phyloP scores from a whole-genome alignment of 2,113 vertebrate genomes.

The Carassius carassius region DNA sequence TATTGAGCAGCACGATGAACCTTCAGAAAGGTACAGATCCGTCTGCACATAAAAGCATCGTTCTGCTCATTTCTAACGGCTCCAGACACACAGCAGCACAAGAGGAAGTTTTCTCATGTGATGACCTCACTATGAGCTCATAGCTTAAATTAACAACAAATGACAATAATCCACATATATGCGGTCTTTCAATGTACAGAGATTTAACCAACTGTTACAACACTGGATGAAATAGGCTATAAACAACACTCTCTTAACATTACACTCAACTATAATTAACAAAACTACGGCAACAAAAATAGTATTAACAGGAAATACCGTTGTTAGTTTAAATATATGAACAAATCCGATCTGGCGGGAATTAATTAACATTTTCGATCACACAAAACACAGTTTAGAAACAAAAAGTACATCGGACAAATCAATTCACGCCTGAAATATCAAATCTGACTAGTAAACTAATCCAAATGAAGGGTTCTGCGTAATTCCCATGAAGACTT shows the following conservation, averaged over 20 bases:
- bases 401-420: not conserved
- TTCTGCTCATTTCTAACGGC: not conserved
- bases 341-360: not conserved
- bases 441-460: not conserved
- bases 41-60: not conserved
- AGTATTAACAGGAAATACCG: not conserved
- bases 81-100: not conserved
- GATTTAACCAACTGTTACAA: not conserved
- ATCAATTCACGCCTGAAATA: not conserved
- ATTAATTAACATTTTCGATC: not conserved
- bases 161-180: not conserved
- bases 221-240: not conserved
- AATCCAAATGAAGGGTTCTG: not conserved
- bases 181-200: not conserved
- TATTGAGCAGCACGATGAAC: not conserved
- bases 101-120: not conserved
- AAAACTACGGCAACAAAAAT: not conserved
- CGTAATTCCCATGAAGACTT: not conserved
- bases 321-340: not conserved
- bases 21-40: not conserved
- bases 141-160: not conserved
- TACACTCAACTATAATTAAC: not conserved
- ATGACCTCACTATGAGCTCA: conserved; percentile 20
- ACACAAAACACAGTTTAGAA: not conserved
- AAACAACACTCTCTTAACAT: not conserved